These are phyloP conservation scores for Dolomedes plantarius DNA, from an alignment of 2,888 invertebrate genomes.

Conservation along the genomic window DNA sequence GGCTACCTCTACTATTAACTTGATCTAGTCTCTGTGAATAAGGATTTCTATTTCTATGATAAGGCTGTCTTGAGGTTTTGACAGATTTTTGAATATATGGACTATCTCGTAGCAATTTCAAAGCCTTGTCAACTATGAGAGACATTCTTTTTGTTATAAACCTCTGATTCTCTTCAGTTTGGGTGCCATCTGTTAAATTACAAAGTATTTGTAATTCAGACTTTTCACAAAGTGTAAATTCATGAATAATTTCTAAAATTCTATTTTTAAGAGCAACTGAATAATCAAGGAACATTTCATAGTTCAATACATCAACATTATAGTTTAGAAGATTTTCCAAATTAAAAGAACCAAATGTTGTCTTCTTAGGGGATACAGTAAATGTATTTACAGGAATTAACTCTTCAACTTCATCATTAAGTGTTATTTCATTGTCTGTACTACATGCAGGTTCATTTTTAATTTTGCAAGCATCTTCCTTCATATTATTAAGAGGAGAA, in stretches of 20 bases:
- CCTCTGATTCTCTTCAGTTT: background rate
- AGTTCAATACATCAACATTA: background rate
- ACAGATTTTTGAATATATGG: too few relatives aligned
- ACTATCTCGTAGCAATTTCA: too few relatives aligned
- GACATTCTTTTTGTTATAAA: background rate
- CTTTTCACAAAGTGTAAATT: background rate
- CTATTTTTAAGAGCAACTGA: background rate
- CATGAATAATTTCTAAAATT: background rate
- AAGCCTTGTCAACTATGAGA: too few relatives aligned
- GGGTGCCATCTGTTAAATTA: background rate
- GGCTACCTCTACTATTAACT: too few relatives aligned
- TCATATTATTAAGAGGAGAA: too few relatives aligned
- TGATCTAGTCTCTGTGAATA: too few relatives aligned
- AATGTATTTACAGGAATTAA: background rate
- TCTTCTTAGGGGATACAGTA: background rate
- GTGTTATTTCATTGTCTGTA: background rate
- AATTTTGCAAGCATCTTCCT: too few relatives aligned
- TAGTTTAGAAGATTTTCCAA: background rate
- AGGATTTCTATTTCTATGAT: too few relatives aligned
- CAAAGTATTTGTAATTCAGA: background rate
- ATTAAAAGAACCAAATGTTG: background rate
- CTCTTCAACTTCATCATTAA: background rate
- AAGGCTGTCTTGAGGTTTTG: too few relatives aligned
- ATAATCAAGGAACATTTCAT: background rate
- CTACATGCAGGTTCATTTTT: too few relatives aligned